Conservation (phyloP, 2,797 vertebrate genomes). For the Erpetoichthys calabaricus region DNA sequence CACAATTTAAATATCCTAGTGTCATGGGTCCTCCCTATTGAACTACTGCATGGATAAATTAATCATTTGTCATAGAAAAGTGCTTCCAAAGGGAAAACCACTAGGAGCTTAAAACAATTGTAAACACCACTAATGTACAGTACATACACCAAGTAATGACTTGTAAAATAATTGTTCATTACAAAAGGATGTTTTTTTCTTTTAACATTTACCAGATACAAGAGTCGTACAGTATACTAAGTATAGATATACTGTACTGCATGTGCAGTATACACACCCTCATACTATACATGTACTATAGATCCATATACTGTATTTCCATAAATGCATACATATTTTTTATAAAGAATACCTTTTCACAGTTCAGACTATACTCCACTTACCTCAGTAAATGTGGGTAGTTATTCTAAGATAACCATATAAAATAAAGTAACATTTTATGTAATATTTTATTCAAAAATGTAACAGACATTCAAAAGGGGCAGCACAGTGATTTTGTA, state of each 20-base stretch:
- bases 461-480: too few species aligned
- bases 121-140: not conserved
- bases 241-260: not conserved
- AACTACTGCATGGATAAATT: not conserved
- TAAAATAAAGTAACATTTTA: too few species aligned
- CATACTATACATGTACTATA: not conserved
- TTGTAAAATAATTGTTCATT: too few species aligned
- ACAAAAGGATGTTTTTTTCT: too few species aligned
- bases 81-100: not conserved
- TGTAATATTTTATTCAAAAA: too few species aligned
- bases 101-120: not conserved
- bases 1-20: not conserved
- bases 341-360: too few species aligned
- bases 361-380: too few species aligned
- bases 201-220: too few species aligned
- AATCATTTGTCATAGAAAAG: slow-evolving; percentile 1
- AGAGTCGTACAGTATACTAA: not conserved
- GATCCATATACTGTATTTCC: not conserved
- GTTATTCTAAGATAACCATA: too few species aligned
- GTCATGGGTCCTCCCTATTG: not conserved
- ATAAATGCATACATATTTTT: not conserved
- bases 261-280: not conserved
- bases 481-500: too few species aligned
- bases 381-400: too few species aligned
- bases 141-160: not conserved